These are phyloP conservation scores for Melopsittacus undulatus DNA, from an alignment of 2,797 vertebrate genomes.

Conservation along the genomic window DNA sequence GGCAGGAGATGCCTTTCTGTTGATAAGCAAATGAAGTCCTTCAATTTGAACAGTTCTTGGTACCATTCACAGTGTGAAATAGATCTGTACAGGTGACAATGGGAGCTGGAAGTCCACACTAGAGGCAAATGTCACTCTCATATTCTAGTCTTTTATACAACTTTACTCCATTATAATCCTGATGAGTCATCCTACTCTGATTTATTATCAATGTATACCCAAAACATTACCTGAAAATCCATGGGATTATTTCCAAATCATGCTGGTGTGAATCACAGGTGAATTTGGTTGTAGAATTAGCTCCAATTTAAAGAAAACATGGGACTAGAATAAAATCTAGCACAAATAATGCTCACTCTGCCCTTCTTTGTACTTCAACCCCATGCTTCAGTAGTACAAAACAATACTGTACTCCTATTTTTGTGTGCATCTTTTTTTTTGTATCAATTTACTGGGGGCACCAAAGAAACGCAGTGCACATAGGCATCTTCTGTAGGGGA, in stretches of 20 bases:
- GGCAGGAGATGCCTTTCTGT: not conserved
- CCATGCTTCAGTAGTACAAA: not conserved
- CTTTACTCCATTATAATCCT: not conserved
- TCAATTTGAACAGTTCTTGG: not conserved
- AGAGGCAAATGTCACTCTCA: not conserved
- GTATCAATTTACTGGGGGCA: not conserved
- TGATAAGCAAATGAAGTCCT: not conserved
- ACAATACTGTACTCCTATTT: not conserved
- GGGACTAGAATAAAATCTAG: not conserved
- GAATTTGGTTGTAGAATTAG: not conserved
- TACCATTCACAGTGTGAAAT: not conserved
- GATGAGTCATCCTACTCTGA: not conserved
- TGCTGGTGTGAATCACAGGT: not conserved
- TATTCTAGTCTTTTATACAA: not conserved
- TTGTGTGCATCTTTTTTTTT: not conserved
- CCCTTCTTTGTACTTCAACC: not conserved
- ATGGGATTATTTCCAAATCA: not conserved
- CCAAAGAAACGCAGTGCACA: not conserved
- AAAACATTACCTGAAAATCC: not conserved
- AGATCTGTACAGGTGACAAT: fast-evolving
- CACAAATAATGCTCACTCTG: not conserved
- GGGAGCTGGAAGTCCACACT: not conserved
- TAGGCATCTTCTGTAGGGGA: too few species aligned
- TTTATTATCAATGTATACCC: not conserved
- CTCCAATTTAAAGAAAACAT: not conserved